Evolutionary conservation across 2,888 invertebrate genomes (phyloP).

Genomic region (Chaitophorus viminalis): DNA sequence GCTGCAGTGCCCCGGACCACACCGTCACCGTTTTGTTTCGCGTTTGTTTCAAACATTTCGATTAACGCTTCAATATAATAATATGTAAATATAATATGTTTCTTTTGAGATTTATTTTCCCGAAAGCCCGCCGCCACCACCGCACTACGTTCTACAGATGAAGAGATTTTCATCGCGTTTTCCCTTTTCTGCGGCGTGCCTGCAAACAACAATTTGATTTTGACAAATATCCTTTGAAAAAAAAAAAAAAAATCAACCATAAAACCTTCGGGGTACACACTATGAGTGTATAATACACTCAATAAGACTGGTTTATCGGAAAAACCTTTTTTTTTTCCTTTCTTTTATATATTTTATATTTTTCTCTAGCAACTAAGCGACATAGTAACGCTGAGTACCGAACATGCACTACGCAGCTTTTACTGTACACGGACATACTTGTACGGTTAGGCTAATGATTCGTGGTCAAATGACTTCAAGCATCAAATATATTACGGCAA

Average conservation of each 20-base stretch:
- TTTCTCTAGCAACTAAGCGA: neutral
- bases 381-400: too few species aligned
- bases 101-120: neutral
- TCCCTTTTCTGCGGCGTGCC: neutral
- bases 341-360: neutral
- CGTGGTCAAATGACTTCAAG: too few species aligned
- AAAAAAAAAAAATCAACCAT: neutral
- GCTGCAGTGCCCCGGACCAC: neutral
- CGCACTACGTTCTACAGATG: neutral
- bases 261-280: too few species aligned
- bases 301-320: neutral
- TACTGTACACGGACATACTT: too few species aligned
- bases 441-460: too few species aligned
- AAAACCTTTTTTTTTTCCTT: too few species aligned
- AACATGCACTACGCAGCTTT: too few species aligned
- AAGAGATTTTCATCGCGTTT: neutral
- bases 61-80: neutral
- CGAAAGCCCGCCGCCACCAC: neutral
- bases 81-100: neutral
- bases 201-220: neutral
- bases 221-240: neutral
- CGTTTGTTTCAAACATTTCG: conserved; percentile 6
- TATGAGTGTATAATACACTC: too few species aligned
- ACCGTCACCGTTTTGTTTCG: neutral
- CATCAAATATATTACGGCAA: too few species aligned